Percentiles rank a stretch among this genome's conserved stretches.
These are phyloP conservation scores for Phycodurus eques DNA, from an alignment of 2,113 vertebrate species.

Conservation along the genomic window DNA sequence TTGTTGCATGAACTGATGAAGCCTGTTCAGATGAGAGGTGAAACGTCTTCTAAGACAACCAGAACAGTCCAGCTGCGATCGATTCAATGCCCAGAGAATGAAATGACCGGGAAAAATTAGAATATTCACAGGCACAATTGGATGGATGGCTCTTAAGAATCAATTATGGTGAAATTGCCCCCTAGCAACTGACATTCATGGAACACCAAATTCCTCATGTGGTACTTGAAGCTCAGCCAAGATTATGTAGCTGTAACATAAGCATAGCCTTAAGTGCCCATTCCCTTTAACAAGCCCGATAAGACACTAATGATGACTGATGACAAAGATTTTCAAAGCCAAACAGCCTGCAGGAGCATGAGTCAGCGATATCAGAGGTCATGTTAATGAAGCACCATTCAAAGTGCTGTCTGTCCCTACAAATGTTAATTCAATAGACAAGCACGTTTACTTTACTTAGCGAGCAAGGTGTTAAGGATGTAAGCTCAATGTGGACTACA, in stretches of 20 bases:
- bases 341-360: conserved; percentile 3
- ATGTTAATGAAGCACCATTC: neutral
- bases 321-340: conserved; percentile 18
- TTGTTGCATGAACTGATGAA: too few relatives aligned
- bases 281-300: conserved; percentile 20
- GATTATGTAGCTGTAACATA: conserved; percentile 29
- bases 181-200: conserved; percentile 29
- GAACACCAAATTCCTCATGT: neutral
- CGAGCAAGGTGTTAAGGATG: neutral
- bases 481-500: neutral
- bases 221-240: conserved; percentile 14
- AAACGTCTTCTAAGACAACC: too few relatives aligned
- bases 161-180: conserved; percentile 28
- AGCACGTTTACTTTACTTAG: neutral
- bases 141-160: neutral
- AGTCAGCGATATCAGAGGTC: conserved; percentile 17
- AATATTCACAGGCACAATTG: neutral
- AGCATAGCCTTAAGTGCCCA: conserved; percentile 12
- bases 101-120: too few relatives aligned
- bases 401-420: conserved; percentile 6
- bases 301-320: conserved; percentile 31
- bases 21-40: too few relatives aligned
- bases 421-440: neutral
- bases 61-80: too few relatives aligned
- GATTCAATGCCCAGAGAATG: too few relatives aligned